Conservation (phyloP, 2,797 vertebrate species). For the Ctenopoma kingsleyae region DNA sequence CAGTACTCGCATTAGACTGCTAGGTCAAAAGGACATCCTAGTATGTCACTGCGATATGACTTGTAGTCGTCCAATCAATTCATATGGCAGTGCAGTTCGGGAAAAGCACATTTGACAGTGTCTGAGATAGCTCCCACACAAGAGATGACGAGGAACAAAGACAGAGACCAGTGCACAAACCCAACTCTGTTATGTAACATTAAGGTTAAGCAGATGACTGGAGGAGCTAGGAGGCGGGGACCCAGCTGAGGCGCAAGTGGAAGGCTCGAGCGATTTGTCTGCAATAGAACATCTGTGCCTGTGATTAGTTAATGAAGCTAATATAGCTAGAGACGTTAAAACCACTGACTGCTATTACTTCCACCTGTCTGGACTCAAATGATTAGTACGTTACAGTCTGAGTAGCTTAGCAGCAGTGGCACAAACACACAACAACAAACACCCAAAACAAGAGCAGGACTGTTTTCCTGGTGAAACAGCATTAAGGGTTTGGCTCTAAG, state of each 20-base stretch:
- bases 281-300: constrained; percentile 67
- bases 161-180: constrained; percentile 7
- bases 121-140: background rate
- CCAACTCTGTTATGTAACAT: constrained; percentile 28
- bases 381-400: constrained; percentile 60
- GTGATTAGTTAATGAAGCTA: constrained; percentile 66
- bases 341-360: constrained; percentile 57
- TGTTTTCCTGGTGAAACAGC: constrained; percentile 61
- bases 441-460: constrained; percentile 44
- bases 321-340: constrained; percentile 48
- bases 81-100: background rate
- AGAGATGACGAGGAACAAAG: background rate
- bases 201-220: constrained; percentile 38
- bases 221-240: constrained; percentile 29
- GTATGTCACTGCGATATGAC: background rate
- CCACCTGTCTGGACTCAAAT: constrained; percentile 62
- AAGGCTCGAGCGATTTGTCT: constrained; percentile 46
- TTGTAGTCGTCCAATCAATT: background rate
- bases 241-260: constrained; percentile 33
- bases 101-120: background rate
- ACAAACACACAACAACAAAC: constrained; percentile 35
- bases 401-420: constrained; percentile 43
- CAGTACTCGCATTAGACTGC: background rate
- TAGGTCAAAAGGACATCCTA: background rate
- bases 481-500: constrained; percentile 56